Conservation (phyloP, 2,113 vertebrate species). For the Mormyrus lacerda region DNA sequence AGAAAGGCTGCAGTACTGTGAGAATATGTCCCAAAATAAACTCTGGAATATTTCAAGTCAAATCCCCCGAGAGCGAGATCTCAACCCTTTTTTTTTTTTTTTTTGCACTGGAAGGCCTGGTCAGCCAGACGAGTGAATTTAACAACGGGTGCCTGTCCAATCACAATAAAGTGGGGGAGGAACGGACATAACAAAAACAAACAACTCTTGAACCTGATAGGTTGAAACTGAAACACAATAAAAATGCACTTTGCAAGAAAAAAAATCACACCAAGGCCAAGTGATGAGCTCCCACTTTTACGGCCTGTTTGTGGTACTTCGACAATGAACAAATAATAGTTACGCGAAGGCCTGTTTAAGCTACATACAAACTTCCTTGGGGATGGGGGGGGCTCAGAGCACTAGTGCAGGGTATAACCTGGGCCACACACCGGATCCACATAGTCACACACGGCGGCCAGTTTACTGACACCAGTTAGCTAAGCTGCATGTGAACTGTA, state of each 20-base stretch:
- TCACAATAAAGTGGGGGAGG: neutral
- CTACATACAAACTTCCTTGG: neutral
- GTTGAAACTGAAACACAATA: neutral
- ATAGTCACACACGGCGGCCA: neutral
- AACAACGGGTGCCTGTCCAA: constrained; percentile 47
- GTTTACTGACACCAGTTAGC: neutral
- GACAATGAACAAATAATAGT: neutral
- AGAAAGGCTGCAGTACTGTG: constrained; percentile 68
- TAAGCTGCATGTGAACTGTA: neutral
- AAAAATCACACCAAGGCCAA: neutral
- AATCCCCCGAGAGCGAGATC: constrained; percentile 68
- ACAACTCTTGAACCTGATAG: neutral
- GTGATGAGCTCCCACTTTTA: neutral
- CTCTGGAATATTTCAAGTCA: constrained; percentile 71
- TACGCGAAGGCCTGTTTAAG: neutral
- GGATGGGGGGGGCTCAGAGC: neutral
- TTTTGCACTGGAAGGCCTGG: constrained; percentile 53
- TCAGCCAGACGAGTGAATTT: constrained; percentile 70
- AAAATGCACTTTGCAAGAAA: neutral
- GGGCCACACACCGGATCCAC: neutral
- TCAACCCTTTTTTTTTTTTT: constrained; percentile 50
- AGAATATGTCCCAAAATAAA: constrained; percentile 84
- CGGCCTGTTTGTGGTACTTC: neutral
- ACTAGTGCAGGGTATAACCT: neutral
- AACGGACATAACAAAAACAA: constrained; percentile 33